Percentiles rank a stretch among this genome's conserved stretches.
Conservation (phyloP, 2,113 vertebrate genomes). For the Pterophyllum scalare region DNA sequence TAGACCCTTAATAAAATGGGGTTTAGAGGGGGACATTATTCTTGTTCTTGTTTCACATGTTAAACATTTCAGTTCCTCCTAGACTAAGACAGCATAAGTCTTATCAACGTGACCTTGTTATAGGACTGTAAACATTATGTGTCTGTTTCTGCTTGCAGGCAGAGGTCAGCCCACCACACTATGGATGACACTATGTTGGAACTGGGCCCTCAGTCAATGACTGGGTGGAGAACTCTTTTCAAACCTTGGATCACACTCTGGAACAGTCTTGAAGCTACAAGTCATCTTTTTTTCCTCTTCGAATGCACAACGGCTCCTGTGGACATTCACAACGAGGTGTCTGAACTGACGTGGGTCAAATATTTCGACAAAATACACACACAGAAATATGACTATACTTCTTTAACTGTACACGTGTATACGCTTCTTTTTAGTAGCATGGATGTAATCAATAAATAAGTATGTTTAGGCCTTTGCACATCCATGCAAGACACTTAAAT, state of each 20-base stretch:
- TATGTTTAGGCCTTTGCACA: slow-evolving; percentile 54
- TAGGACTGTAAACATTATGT: neutral
- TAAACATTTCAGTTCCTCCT: neutral
- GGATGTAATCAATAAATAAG: slow-evolving; percentile 30
- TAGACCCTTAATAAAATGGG: neutral
- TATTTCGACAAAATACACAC: slow-evolving; percentile 17
- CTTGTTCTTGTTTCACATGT: neutral
- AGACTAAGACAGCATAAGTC: neutral
- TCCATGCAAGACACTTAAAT: slow-evolving; percentile 18
- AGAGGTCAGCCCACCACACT: slow-evolving; percentile 95
- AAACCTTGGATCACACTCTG: slow-evolving; percentile 23
- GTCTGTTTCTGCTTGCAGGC: slow-evolving; percentile 77
- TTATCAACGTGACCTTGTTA: neutral
- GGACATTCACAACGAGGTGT: slow-evolving; percentile 15
- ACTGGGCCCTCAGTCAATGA: slow-evolving; percentile 44
- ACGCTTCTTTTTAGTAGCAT: slow-evolving; percentile 62
- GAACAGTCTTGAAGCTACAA: slow-evolving; percentile 22
- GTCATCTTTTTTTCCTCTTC: neutral
- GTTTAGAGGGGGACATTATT: neutral
- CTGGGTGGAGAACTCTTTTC: slow-evolving; percentile 2
- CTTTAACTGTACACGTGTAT: slow-evolving; percentile 33
- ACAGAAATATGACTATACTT: slow-evolving; percentile 26
- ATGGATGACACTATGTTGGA: slow-evolving; percentile 82
- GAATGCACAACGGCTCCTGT: slow-evolving; percentile 47
- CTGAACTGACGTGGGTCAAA: slow-evolving; percentile 30